Conservation (phyloP, 2,888 invertebrate genomes). For the Melieria omissa region DNA sequence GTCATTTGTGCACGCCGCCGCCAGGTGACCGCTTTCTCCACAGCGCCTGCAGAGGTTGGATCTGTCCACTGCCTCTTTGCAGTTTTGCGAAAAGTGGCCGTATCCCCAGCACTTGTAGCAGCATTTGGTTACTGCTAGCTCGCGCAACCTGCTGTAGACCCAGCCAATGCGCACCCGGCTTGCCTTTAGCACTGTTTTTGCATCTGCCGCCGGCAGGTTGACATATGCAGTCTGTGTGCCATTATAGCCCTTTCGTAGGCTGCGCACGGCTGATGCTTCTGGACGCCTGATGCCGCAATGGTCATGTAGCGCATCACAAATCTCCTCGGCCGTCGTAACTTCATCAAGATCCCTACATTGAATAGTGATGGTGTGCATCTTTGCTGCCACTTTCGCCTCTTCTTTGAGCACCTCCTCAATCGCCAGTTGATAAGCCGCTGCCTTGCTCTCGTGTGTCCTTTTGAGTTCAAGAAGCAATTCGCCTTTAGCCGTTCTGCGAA, state of each 20-base stretch:
- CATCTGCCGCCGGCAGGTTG: not conserved
- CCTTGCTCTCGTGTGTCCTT: too few relatives aligned
- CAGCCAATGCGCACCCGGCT: not conserved
- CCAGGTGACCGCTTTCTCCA: not conserved
- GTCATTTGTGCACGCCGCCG: not conserved
- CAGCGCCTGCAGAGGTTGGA: not conserved
- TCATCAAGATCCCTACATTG: too few relatives aligned
- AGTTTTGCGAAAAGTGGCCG: not conserved
- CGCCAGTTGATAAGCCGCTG: too few relatives aligned
- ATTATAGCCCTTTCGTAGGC: not conserved
- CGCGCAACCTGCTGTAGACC: not conserved
- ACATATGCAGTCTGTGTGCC: not conserved
- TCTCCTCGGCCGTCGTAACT: too few relatives aligned
- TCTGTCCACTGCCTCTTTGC: not conserved
- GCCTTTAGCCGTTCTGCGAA: too few relatives aligned
- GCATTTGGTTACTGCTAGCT: not conserved
- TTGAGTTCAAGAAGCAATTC: too few relatives aligned
- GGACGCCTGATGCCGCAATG: too few relatives aligned
- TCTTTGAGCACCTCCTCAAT: too few relatives aligned
- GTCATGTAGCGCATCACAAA: too few relatives aligned
- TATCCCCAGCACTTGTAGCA: conserved; percentile 4
- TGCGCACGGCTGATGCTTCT: not conserved
- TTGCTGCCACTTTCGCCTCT: too few relatives aligned
- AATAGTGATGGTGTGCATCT: too few relatives aligned
- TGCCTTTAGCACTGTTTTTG: not conserved